Percentiles rank a stretch among this genome's conserved stretches.
Conservation (phyloP, 2,797 vertebrate genomes). For the Halcyon smyrnensis region DNA sequence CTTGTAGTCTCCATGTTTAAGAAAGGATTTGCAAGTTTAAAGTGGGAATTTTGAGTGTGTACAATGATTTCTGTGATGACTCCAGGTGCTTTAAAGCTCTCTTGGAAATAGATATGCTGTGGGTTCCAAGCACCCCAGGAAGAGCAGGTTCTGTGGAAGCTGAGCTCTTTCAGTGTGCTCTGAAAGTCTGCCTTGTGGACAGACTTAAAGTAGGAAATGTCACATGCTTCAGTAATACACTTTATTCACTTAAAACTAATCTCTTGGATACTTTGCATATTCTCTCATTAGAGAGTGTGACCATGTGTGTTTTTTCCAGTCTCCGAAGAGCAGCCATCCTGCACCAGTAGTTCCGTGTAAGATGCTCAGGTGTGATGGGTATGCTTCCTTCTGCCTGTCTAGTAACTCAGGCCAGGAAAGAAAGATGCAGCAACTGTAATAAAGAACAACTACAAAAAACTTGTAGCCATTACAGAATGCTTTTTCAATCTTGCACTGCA, state of each 20-base stretch:
- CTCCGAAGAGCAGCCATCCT: neutral
- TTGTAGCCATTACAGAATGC: neutral
- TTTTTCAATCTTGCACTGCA: neutral
- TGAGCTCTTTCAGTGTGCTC: fast-evolving
- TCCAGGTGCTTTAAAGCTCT: neutral
- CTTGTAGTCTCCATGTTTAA: neutral
- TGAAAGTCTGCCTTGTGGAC: neutral
- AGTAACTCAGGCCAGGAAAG: neutral
- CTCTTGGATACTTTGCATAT: neutral
- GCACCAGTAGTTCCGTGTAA: neutral
- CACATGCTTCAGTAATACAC: neutral
- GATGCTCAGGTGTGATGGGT: fast-evolving
- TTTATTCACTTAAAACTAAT: neutral
- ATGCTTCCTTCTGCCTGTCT: neutral
- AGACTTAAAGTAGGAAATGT: neutral
- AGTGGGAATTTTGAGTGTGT: neutral
- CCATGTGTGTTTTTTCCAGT: neutral
- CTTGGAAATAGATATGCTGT: neutral
- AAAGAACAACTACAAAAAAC: neutral
- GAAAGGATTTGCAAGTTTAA: neutral
- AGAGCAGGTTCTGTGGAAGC: neutral
- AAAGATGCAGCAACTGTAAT: neutral
- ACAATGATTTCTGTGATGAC: neutral
- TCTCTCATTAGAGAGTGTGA: neutral
- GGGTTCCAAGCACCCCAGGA: neutral